Base-by-base conservation (phyloP, 2,888 invertebrate genomes). In the Linnaemya vulpina region DNA sequence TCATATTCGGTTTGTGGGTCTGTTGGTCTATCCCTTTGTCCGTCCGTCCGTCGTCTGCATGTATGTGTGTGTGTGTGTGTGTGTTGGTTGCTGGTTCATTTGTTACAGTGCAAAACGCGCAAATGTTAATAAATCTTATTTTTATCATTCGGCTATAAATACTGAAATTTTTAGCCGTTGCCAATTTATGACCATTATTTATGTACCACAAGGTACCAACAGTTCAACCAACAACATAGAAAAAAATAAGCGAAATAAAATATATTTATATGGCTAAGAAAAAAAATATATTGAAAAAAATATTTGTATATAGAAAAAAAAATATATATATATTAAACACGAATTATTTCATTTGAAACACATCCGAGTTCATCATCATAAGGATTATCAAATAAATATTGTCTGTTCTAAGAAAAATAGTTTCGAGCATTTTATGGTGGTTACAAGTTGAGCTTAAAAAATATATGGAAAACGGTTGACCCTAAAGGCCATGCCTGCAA, bases 51-150 rank as follows among this genome's bases (percentile, higher is more conserved):
- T 46, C 15, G 20, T 38, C 38, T 58, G 65, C 25, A 11, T 63
- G 40, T 65, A 22, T 62, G 76, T 62, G 35, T 43, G 62, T 11
- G 5, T 46, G 46, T 55, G 13, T 13, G 25, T 60, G 71, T 40
- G n/a, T 35, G 5, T 60, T n/a, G n/a, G n/a, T 62, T 62, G 58
- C 35, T 60, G 73, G 79, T 65, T 65, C 74, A 65, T 67, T 77
- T 65, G 76, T 79, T 84, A 81, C 80, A 74, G 80, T 75, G 81
- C 60, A 82, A 85, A 85, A 70, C 86, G 83, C 86, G 89, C 88
- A 89, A 91, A 92, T 91, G 92, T 92, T 92, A 92, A 92, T 92
- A 92, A 92, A 92, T 92, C 92, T 92, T 91, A 92, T 92, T 92
- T 92, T 92, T 92, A 92, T 92, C 92, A 92, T 92, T 91, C 87